Percentiles rank a stretch among this genome's conserved stretches.
Conservation (phyloP, 2,113 vertebrate species). For the Nycticebus coucang region DNA sequence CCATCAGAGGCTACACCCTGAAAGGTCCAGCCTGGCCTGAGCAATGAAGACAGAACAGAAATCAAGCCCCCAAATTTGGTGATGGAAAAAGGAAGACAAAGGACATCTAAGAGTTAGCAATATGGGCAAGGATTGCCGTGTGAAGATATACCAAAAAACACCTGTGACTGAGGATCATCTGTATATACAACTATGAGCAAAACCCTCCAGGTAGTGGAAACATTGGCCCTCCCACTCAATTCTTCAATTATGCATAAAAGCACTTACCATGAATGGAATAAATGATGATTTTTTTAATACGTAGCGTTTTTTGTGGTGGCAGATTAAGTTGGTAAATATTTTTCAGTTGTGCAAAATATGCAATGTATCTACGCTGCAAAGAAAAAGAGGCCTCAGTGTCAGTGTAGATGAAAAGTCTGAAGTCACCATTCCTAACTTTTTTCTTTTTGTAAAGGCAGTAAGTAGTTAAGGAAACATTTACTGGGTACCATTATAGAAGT, state of each 20-base stretch:
- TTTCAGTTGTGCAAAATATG: slow-evolving; percentile 95
- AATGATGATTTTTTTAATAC: slow-evolving; percentile 90
- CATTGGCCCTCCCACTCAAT: background rate
- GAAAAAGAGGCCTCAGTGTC: slow-evolving; percentile 65
- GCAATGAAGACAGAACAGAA: background rate
- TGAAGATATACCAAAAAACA: background rate
- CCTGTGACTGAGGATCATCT: background rate
- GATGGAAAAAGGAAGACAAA: background rate
- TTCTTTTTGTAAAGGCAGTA: background rate
- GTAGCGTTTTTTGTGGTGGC: slow-evolving; percentile 88
- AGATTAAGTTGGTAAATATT: slow-evolving; percentile 88
- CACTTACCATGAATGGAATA: slow-evolving; percentile 91
- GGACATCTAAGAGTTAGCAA: background rate
- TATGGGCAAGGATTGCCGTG: background rate
- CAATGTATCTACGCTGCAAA: slow-evolving; percentile 94
- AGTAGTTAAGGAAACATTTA: background rate
- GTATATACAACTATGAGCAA: background rate
- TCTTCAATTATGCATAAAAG: background rate
- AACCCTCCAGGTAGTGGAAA: background rate
- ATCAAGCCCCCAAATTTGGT: background rate
- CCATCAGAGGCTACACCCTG: background rate
- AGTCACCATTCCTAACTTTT: background rate
- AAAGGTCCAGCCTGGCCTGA: background rate
- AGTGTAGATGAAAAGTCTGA: background rate
- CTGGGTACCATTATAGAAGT: background rate